A percentile compares a stretch with the other conserved stretches of the same genome.
Evolutionary conservation across 30 jellyfish, hydroid and myxozoan genomes (phyloP).

Genomic region (Hydra vulgaris): DNA sequence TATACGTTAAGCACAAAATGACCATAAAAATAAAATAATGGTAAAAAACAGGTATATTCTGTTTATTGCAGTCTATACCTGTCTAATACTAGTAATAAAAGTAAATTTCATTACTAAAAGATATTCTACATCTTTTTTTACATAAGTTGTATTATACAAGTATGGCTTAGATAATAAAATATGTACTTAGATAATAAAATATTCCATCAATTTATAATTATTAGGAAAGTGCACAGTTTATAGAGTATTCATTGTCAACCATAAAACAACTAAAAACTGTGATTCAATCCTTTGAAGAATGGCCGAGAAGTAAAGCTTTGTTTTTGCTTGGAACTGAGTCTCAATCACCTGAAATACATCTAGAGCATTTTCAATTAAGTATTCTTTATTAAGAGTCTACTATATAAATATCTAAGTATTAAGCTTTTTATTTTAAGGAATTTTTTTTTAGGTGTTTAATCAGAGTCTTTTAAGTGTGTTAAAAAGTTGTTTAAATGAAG

Average conservation of each 20-base stretch:
- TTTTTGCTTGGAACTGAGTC: slow-evolving; percentile 55
- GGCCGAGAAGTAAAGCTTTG: neutral
- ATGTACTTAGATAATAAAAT: no score
- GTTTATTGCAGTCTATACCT: no score
- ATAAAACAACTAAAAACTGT: slow-evolving; percentile 34
- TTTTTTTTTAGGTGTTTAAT: slow-evolving; percentile 17
- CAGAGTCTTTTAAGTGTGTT: neutral
- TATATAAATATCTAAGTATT: neutral
- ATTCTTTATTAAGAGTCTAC: neutral
- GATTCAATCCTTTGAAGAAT: slow-evolving; percentile 35
- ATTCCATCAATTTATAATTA: no score
- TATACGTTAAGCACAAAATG: no score
- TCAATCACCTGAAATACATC: slow-evolving; percentile 16
- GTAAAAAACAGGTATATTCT: no score
- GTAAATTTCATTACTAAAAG: no score
- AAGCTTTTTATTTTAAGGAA: neutral
- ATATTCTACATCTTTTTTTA: no score
- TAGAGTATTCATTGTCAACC: slow-evolving; percentile 43
- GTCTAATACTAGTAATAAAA: no score
- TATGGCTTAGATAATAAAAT: no score
- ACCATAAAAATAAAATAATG: no score
- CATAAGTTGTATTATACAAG: no score
- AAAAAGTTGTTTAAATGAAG: slow-evolving; percentile 17
- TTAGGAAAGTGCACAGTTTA: slow-evolving; percentile 65
- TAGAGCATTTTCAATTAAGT: slow-evolving; percentile 56